Evolutionary conservation across 2,888 invertebrate genomes (phyloP).

Genomic region (Globia sparganii): DNA sequence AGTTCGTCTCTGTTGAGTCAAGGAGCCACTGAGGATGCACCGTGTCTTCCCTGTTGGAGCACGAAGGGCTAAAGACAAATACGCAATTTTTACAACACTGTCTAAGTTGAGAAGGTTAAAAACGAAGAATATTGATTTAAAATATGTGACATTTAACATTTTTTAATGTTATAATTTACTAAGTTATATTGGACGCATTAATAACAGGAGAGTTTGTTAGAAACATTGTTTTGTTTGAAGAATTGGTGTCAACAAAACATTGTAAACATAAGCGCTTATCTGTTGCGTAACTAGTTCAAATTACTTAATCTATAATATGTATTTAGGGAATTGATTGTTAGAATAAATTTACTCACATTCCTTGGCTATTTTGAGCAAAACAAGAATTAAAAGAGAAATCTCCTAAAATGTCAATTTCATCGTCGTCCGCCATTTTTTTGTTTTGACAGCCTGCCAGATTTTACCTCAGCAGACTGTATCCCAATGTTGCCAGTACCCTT

Average conservation of each 20-base stretch:
- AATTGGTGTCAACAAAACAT: constrained; percentile 65
- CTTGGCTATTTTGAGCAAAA: constrained; percentile 90
- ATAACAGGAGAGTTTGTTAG: background rate
- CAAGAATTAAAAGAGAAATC: constrained; percentile 93
- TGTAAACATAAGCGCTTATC: constrained; percentile 68
- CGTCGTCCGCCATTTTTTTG: constrained; percentile 92
- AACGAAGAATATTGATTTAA: background rate
- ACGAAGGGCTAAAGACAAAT: constrained; percentile 80
- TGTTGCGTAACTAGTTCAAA: constrained; percentile 45
- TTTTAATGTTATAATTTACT: background rate
- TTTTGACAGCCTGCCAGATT: constrained; percentile 41
- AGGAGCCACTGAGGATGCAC: constrained; percentile 92
- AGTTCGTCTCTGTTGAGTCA: constrained; percentile 91
- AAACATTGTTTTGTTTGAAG: constrained; percentile 54
- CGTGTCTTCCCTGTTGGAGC: constrained; percentile 91
- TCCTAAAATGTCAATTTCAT: constrained; percentile 93
- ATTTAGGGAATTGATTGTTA: background rate
- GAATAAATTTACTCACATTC: constrained; percentile 87
- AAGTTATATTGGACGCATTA: background rate
- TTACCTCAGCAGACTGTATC: too few species aligned
- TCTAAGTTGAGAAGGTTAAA: background rate
- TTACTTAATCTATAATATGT: constrained; percentile 15
- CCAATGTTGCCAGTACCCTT: too few species aligned
- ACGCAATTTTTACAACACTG: background rate
- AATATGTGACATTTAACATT: background rate